Conservation (phyloP, 2,113 vertebrate genomes). For the Gymnorhina tibicen region DNA sequence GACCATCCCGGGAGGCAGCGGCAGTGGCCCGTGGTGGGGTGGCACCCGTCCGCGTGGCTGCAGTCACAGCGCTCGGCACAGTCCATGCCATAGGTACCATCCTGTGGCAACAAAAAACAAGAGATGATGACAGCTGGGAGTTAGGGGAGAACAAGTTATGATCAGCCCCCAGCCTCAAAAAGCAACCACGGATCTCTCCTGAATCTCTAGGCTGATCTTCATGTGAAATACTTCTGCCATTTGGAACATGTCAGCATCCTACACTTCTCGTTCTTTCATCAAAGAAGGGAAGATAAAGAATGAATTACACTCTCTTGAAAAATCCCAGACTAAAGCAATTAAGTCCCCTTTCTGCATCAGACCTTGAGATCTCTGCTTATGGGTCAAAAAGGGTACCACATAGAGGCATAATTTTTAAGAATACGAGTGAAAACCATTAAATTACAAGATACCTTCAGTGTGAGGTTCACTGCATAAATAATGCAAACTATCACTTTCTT, state of each 20-base stretch:
- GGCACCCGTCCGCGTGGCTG: constrained; percentile 93
- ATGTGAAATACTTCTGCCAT: not conserved
- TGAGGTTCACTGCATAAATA: not conserved
- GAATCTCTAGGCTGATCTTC: not conserved
- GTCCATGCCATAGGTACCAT: constrained; percentile 89
- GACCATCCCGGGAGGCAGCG: constrained; percentile 94
- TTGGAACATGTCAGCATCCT: not conserved
- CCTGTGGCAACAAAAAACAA: constrained; percentile 68
- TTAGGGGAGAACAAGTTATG: not conserved
- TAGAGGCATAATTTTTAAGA: not conserved
- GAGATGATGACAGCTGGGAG: not conserved
- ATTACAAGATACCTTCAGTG: not conserved
- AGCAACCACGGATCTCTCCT: not conserved
- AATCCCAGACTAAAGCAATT: not conserved
- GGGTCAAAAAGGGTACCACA: not conserved
- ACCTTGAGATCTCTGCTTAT: not conserved
- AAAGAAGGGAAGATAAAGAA: not conserved
- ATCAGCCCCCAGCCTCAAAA: not conserved
- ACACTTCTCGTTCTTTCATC: not conserved
- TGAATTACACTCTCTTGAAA: not conserved
- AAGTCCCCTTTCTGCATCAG: not conserved
- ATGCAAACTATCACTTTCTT: not conserved
- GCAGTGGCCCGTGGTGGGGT: constrained; percentile 89
- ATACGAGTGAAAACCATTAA: not conserved
- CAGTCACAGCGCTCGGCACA: constrained; percentile 94